Evolutionary conservation across 1,140 invertebrate species (phyloP), one percentile per base, ranked within the genome.

Genomic region (Polypedilum pembai): DNA sequence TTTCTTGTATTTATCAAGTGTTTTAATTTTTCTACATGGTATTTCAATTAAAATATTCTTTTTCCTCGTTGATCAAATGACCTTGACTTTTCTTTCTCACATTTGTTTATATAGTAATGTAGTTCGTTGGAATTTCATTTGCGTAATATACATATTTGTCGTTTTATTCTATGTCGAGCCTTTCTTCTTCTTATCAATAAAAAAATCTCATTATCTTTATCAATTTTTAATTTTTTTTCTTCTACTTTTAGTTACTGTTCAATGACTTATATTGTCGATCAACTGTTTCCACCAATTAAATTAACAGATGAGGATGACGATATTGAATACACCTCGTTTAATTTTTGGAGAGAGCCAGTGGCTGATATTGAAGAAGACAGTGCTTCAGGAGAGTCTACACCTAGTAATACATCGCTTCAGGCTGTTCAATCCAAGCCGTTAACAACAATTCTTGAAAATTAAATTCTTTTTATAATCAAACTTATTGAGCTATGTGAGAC

Each of bases 261-360:
- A 81, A 92, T 98, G 90, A 94, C 92, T 76, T 91, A 93, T 83
- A 89, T 97, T 75, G 94, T 95, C 65, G 95, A 98, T 84, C 94
- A 97, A 83, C 88, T 98, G 81, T 98, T 97, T 82, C 96, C 96
- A 75, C 87, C 87, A 18, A 86, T 87, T 76, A 76, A 80, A 15
- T 33, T 66, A 12, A 79, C 79, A 74, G 84, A 85, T 69, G 87
- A 88, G 77, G 90, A 92, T 75, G 86, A 87, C 3, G 88, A 88
- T 21, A 90, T 90, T 78, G 94, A 96, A 80, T 98, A 91, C 84
- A 94, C 91, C 74, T 89, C 91, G 77, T 95, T 95, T 79, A 89
- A 91, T 75, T 98, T 92, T 83, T 98, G 96, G 95, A 88, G 94
- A 74, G 89, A 94, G 75, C 94, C 95, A 8, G 87, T 97, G 77